Base-by-base conservation (phyloP, 2,797 vertebrate genomes). In the Sibirionetta formosa region DNA sequence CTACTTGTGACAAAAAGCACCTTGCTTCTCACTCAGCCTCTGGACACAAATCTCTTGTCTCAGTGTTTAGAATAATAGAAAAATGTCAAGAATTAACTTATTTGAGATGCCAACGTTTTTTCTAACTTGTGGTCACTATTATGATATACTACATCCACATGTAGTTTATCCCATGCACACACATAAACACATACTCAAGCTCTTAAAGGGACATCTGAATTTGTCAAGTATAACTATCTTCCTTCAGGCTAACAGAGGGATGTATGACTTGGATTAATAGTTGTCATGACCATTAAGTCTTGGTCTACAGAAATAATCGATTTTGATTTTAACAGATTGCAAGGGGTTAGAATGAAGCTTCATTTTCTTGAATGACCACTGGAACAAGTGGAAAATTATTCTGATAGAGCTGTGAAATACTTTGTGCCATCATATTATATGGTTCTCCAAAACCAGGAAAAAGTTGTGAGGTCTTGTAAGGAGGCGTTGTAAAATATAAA, bases 401-500 rank as follows among this genome's bases (percentile, higher is more conserved):
- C 38, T 69, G 64, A 64, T 29, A 56, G 71, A 87, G 58, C 70
- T 88, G 61, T n/a, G 70, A 82, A 96, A 93, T 53, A 42, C 19
- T 82, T 89, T 16, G 60, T 42, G 35, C 33, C 72, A 35, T 87
- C 48, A 3, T 65, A 53, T 91, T 76, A 44, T 12, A 18, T 11
- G 22, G 26, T 69, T 81, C 40, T 95, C 79, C 82, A 83, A 94
- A 94, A 69, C 14, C 14, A 42, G 46, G 50, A 92, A 94, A 93
- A 87, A 44, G 27, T 83, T 91, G 61, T 51, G 72, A 38, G 69
- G 27, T 90, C 46, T 8, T 75, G 58, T 90, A 69, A 86, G 72
- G 53, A 95, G 54, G 89, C 50, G 75, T 88, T 54, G 46, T 83
- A 92, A 96, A 97, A 97, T n/a, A 70, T 66, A 73, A 95, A 96